Evolutionary conservation across 2,113 vertebrate species (phyloP).

Genomic region (Microtus ochrogaster): DNA sequence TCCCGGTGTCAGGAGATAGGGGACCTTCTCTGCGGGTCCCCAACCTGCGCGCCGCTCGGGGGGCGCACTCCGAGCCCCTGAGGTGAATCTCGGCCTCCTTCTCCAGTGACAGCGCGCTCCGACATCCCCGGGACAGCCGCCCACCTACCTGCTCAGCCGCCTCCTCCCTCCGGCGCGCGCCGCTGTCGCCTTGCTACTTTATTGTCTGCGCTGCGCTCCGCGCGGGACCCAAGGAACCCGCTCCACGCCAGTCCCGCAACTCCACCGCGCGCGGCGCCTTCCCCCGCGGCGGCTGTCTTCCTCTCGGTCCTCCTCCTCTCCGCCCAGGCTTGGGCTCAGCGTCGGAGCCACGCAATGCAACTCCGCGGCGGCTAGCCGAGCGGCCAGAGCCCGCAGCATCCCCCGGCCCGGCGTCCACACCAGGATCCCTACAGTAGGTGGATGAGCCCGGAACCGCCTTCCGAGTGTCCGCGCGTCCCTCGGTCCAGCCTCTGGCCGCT

Average conservation of each 20-base stretch:
- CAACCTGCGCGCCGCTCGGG: not conserved
- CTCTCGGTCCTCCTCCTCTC: not conserved
- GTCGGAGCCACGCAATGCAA: not conserved
- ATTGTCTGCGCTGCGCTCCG: conserved; percentile 65
- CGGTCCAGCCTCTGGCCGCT: not conserved
- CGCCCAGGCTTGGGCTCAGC: not conserved
- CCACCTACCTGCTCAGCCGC: conserved; percentile 66
- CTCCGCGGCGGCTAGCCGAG: not conserved
- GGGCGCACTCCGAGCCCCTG: not conserved
- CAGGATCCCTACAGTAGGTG: not conserved
- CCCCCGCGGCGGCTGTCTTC: not conserved
- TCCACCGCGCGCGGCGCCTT: not conserved
- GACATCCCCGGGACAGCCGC: not conserved
- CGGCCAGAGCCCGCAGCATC: conserved; percentile 57
- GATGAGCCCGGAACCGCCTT: not conserved
- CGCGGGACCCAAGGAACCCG: conserved; percentile 20
- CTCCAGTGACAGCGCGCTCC: not conserved
- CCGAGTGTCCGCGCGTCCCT: not conserved
- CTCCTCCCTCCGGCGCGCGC: not conserved
- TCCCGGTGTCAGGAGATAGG: not conserved
- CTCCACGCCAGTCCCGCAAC: conserved; percentile 37
- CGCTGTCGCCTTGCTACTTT: conserved; percentile 68
- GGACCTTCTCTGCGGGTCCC: conserved; percentile 9
- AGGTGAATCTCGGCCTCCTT: not conserved
- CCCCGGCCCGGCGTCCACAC: conserved; percentile 46